These are phyloP conservation scores for Pharmacophagus antenor DNA, from an alignment of 2,888 invertebrate genomes.

Conservation along the genomic window DNA sequence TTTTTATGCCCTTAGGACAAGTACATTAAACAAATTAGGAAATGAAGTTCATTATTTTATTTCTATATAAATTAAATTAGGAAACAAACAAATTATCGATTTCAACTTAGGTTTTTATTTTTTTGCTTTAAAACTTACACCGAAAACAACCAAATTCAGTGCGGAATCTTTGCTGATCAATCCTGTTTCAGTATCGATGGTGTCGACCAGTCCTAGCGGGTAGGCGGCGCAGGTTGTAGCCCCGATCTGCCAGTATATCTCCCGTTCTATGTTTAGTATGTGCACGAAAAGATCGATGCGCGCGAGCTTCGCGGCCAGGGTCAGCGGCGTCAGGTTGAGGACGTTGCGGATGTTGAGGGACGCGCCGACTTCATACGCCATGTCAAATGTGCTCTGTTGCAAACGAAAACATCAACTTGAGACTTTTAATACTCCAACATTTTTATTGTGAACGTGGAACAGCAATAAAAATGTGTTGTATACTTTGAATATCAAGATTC, in stretches of 20 bases:
- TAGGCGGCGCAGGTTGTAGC: constrained; percentile 98
- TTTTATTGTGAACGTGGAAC: too few species aligned
- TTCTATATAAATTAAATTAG: too few species aligned
- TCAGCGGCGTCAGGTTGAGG: constrained; percentile 93
- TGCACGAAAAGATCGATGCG: constrained; percentile 98
- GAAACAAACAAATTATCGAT: too few species aligned
- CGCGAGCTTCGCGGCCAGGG: constrained; percentile 95
- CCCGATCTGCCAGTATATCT: constrained; percentile 98
- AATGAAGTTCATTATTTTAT: too few species aligned
- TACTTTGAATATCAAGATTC: too few species aligned
- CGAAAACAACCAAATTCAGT: constrained; percentile 96
- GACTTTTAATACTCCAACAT: too few species aligned
- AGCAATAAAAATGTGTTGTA: too few species aligned
- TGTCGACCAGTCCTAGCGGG: constrained; percentile 96
- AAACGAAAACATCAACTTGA: not conserved
- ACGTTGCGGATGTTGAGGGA: constrained; percentile 92
- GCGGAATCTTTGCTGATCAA: constrained; percentile 97
- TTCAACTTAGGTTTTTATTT: not conserved
- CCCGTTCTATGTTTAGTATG: constrained; percentile 96
- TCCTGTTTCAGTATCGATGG: constrained; percentile 94
- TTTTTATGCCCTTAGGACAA: too few species aligned
- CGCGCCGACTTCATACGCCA: constrained; percentile 96
- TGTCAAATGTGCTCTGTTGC: constrained; percentile 91
- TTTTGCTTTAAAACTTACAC: constrained; percentile 81
- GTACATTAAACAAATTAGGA: too few species aligned